Percentiles rank a stretch among this genome's conserved stretches.
These are phyloP conservation scores for Uropetala carovei DNA, from an alignment of 2,888 invertebrate genomes.

Conservation along the genomic window DNA sequence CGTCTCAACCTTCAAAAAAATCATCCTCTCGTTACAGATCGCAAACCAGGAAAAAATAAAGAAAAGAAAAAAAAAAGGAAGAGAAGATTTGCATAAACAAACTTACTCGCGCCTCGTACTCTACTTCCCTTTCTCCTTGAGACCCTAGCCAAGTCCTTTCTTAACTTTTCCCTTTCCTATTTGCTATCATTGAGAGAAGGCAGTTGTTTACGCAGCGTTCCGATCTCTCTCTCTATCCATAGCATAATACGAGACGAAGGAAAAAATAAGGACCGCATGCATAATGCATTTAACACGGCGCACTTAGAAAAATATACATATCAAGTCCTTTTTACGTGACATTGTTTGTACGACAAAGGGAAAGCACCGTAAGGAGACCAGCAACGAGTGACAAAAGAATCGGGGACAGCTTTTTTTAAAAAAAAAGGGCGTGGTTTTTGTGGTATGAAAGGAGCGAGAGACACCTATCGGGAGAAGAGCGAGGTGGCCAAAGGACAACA, in stretches of 20 bases:
- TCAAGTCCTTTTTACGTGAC: neutral
- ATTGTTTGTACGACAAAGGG: neutral
- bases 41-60: neutral
- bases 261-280: neutral
- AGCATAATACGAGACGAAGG: neutral
- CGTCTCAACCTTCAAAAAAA: no score
- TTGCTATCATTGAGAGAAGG: neutral
- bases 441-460: neutral
- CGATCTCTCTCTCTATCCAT: neutral
- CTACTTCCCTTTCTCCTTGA: neutral
- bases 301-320: slow-evolving; percentile 28
- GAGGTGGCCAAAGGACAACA: neutral
- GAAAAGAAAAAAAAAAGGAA: neutral
- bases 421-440: neutral
- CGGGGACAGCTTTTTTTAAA: neutral
- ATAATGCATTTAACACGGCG: neutral
- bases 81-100: slow-evolving; percentile 1
- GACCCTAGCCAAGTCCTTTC: neutral
- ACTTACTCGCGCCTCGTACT: neutral
- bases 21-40: neutral
- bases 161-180: slow-evolving; percentile 11
- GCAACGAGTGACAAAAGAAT: no score
- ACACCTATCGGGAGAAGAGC: neutral
- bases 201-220: neutral
- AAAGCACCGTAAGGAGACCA: neutral